Evolutionary conservation across 2,888 invertebrate genomes (phyloP).

Genomic region (Phytoseiulus persimilis): DNA sequence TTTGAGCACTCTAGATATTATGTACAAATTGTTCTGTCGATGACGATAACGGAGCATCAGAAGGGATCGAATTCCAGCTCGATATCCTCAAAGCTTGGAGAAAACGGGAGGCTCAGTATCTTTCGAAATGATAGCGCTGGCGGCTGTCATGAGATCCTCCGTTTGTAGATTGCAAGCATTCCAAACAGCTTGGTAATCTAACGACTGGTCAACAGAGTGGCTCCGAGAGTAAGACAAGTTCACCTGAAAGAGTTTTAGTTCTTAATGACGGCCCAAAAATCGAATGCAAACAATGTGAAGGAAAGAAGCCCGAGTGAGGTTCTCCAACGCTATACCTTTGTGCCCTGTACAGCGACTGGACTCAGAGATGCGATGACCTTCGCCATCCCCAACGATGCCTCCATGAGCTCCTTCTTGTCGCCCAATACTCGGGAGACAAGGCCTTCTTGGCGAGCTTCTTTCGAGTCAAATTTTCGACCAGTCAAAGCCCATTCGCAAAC

Average conservation of each 20-base stretch:
- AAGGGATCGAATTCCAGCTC: background rate
- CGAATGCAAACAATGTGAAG: background rate
- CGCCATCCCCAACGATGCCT: slow-evolving; percentile 65
- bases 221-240: slow-evolving; percentile 75
- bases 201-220: slow-evolving; percentile 72
- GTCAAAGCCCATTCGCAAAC: slow-evolving; percentile 80
- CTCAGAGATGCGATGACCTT: slow-evolving; percentile 73
- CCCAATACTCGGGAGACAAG: slow-evolving; percentile 69
- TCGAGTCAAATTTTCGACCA: slow-evolving; percentile 67
- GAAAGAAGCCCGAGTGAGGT: background rate
- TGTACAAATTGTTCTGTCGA: background rate
- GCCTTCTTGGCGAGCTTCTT: slow-evolving; percentile 66
- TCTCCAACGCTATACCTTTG: slow-evolving; percentile 58
- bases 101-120: slow-evolving; percentile 61
- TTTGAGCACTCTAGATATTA: no score
- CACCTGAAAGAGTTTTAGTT: slow-evolving; percentile 52
- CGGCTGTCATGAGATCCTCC: slow-evolving; percentile 60
- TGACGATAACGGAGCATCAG: background rate
- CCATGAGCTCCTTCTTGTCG: slow-evolving; percentile 64
- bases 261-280: background rate
- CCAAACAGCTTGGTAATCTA: slow-evolving; percentile 58
- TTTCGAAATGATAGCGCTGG: slow-evolving; percentile 66
- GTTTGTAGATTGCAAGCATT: slow-evolving; percentile 54
- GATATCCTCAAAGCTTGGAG: slow-evolving; percentile 59
- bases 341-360: slow-evolving; percentile 87